Evolutionary conservation across 2,113 vertebrate genomes (phyloP).

Genomic region (Pleuronectes platessa): DNA sequence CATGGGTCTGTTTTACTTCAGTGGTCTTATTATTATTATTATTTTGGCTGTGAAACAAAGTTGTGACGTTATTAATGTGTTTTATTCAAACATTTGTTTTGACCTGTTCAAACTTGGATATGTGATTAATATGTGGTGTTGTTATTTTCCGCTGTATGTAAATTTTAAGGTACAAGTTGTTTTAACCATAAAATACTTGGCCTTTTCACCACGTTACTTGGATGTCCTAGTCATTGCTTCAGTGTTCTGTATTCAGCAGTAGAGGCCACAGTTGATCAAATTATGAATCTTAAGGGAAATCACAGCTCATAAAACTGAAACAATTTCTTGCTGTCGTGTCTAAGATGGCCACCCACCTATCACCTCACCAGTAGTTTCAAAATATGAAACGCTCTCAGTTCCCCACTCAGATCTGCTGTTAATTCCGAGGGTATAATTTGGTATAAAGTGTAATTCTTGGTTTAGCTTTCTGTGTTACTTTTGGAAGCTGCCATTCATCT

Average conservation of each 20-base stretch:
- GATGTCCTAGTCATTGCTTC: slow-evolving; percentile 40
- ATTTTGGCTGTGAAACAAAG: slow-evolving; percentile 57
- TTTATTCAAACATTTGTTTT: slow-evolving; percentile 48
- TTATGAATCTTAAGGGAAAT: slow-evolving; percentile 18
- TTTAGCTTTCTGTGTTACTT: slow-evolving; percentile 65
- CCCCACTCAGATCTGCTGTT: slow-evolving; percentile 29
- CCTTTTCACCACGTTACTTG: slow-evolving; percentile 42
- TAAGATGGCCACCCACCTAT: slow-evolving; percentile 15
- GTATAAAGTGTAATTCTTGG: slow-evolving; percentile 53
- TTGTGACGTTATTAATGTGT: slow-evolving; percentile 60
- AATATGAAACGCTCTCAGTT: slow-evolving; percentile 18
- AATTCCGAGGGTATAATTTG: slow-evolving; percentile 49
- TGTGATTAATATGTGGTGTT: slow-evolving; percentile 43
- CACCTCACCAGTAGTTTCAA: slow-evolving; percentile 15
- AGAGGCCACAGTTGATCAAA: slow-evolving; percentile 35
- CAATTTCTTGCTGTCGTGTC: slow-evolving; percentile 22
- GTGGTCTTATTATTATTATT: slow-evolving; percentile 51
- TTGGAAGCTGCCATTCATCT: slow-evolving; percentile 63
- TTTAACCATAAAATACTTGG: slow-evolving; percentile 4
- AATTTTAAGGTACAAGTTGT: slow-evolving; percentile 20
- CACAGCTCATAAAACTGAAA: slow-evolving; percentile 15
- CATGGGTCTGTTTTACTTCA: slow-evolving; percentile 44
- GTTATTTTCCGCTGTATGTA: slow-evolving; percentile 35
- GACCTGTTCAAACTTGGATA: slow-evolving; percentile 22
- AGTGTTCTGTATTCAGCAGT: slow-evolving; percentile 48